Percentiles rank a stretch among this genome's conserved stretches.
These are phyloP conservation scores for Eumaeus atala DNA, from an alignment of 1,140 invertebrate genomes.

Conservation along the genomic window DNA sequence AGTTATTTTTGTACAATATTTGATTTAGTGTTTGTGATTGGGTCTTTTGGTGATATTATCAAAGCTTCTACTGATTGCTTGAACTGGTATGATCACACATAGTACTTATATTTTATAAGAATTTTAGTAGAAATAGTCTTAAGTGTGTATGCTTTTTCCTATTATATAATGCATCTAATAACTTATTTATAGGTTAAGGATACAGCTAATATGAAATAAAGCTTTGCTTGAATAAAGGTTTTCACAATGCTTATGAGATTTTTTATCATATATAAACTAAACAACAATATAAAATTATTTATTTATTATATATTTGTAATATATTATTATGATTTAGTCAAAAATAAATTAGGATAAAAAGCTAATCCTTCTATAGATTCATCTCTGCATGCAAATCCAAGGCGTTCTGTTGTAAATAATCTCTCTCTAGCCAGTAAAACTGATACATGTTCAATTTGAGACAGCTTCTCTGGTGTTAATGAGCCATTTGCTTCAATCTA, in stretches of 20 bases:
- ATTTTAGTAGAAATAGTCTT: constrained; percentile 2
- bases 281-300: constrained; percentile 14
- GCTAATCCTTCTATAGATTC: constrained; percentile 93
- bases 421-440: constrained; percentile 92
- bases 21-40: background rate
- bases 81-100: too few relatives aligned
- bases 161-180: background rate
- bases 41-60: background rate
- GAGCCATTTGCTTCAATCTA: constrained; percentile 80
- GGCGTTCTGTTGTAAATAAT: constrained; percentile 86
- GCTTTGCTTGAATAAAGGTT: constrained; percentile 3
- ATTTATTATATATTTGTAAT: constrained; percentile 11
- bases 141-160: background rate
- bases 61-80: background rate
- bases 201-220: background rate
- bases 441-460: constrained; percentile 86
- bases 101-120: constrained; percentile 1
- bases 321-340: constrained; percentile 50
- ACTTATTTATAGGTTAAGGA: constrained; percentile 2
- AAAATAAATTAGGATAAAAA: constrained; percentile 93
- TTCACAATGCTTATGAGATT: background rate
- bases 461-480: constrained; percentile 89
- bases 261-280: constrained; percentile 8
- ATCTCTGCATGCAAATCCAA: constrained; percentile 91
- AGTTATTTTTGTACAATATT: constrained; percentile 5